Base-by-base conservation (phyloP, 2,797 vertebrate genomes). In the Gallinago stenura region DNA sequence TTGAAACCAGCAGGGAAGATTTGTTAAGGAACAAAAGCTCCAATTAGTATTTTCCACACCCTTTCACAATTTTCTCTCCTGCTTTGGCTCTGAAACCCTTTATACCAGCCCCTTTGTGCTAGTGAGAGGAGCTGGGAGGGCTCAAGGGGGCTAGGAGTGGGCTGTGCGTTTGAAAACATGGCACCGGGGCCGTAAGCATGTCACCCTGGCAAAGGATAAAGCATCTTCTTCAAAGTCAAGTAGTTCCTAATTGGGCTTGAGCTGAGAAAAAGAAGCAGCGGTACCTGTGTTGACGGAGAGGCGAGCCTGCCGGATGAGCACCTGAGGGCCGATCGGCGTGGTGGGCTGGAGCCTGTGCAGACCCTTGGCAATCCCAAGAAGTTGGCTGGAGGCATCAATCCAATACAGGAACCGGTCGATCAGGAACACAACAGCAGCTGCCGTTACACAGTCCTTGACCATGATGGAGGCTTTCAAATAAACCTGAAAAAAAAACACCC, bases 291-390 rank as follows among this genome's bases (percentile, higher is more conserved):
- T 99, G 57, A 98, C 95, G 1, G 98, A 99, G 46, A 99, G 94
- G 25, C 99, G 98, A 68, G 99, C 99, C 92, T 99, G 99, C 72
- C 99, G 98, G 93, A 99, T 98, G 87, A 99, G 98, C 97, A 99
- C 92, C 98, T 99, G 99, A 4, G 99, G 99, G 26, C 99, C 98
- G 41, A 99, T 96, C 1, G 99, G 98, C 1, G 97, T 95, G 4
- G 86, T 31, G 2, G 98, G 98, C 88, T 98, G 96, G 84, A 94
- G 91, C 72, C 86, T 93, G 98, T 99, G 99, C 86, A 99, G 98
- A 37, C 97, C 97, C 93, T 98, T 98, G 97, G 98, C 98, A 10
- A 99, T 97, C 69, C 91, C 98, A 39, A 99, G 98, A 31, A 99
- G 98, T 24, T 97, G 82, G 26, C 93, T 96, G 26, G 99, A 99